Evolutionary conservation across 2,888 invertebrate species (phyloP).

Genomic region (Lepas anatifera): DNA sequence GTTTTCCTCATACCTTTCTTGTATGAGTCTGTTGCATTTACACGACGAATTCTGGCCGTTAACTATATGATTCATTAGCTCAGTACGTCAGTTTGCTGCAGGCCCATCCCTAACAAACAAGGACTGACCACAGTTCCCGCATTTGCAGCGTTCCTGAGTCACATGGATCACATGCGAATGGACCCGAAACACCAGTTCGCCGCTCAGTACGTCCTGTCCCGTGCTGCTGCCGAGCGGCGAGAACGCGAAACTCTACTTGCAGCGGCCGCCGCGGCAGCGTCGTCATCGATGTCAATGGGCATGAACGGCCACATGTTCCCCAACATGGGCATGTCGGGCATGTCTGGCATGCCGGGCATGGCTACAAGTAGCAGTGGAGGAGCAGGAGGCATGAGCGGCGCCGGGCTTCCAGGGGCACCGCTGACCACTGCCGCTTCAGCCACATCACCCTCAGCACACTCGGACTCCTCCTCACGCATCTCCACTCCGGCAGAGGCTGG

Average conservation of each 20-base stretch:
- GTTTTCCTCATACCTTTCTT: too few relatives aligned
- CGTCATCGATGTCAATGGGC: slow-evolving; percentile 26
- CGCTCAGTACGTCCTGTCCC: slow-evolving; percentile 78
- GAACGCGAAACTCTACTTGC: slow-evolving; percentile 61
- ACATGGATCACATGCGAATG: slow-evolving; percentile 96
- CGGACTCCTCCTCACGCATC: slow-evolving; percentile 53
- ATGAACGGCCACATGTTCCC: slow-evolving; percentile 25
- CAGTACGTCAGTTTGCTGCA: too few relatives aligned
- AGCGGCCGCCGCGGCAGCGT: slow-evolving; percentile 32
- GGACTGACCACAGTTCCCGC: too few relatives aligned
- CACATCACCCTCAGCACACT: slow-evolving; percentile 72
- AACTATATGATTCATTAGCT: too few relatives aligned
- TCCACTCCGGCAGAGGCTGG: slow-evolving; percentile 26
- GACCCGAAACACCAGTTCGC: slow-evolving; percentile 93
- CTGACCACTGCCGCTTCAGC: slow-evolving; percentile 36
- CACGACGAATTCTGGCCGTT: too few relatives aligned
- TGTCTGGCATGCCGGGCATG: background rate
- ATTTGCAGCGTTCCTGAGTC: slow-evolving; percentile 71
- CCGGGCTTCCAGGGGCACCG: background rate
- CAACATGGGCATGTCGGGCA: slow-evolving; percentile 16
- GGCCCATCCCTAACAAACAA: too few relatives aligned
- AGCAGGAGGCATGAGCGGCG: background rate
- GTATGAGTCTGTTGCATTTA: too few relatives aligned
- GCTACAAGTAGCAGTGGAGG: background rate
- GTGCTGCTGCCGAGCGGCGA: slow-evolving; percentile 79